Evolutionary conservation across 1,140 invertebrate genomes (phyloP), one percentile per base, ranked within the genome.

Genomic region (Lerema accius): DNA sequence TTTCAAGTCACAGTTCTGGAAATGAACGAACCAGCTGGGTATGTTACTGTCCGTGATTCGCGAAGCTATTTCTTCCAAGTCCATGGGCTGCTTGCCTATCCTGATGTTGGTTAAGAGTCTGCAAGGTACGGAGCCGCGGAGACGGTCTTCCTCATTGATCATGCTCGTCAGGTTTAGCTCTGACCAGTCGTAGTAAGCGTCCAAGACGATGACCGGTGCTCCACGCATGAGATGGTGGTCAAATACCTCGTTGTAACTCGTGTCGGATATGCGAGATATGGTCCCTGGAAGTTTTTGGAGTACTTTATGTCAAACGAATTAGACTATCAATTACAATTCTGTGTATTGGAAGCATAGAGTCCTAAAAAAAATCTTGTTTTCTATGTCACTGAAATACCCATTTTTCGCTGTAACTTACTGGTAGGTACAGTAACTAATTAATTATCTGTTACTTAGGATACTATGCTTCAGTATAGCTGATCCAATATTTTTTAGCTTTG

Each of bases 1-100:
- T 55, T 94, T 92, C 16, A 94, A 94, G 63, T 96, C 95, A 76
- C 96, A 97, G 79, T 97, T 97, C 88, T 96, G 95, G 93, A 96
- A 97, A 71, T 96, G 95, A 1, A 96, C 93, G 81, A 96, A 97
- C 94, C 95, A 97, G 67, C 94, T 94, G 0, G 94, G 92, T 9
- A 95, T 93, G 39, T 94, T 92, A 0, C 93, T 93, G 19, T 93
- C 93, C 37, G 94, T 93, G 0, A 95, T 93, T 26, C 93, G 92
- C 17, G 93, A 92, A 0, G 96, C 87, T 66, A 96, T 93, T 14
- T 93, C 92, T 19, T 93, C 91, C n/a, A 95, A 84, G 69, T 95
- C 94, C 63, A 93, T 93, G 0, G 93, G 93, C 42, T 92, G 89
- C 32, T 83, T 84, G 1, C 93, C 93, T 0, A 94, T 92, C 23